Conservation (phyloP, 1,140 invertebrate species). For the Cheumatopsyche charites region DNA sequence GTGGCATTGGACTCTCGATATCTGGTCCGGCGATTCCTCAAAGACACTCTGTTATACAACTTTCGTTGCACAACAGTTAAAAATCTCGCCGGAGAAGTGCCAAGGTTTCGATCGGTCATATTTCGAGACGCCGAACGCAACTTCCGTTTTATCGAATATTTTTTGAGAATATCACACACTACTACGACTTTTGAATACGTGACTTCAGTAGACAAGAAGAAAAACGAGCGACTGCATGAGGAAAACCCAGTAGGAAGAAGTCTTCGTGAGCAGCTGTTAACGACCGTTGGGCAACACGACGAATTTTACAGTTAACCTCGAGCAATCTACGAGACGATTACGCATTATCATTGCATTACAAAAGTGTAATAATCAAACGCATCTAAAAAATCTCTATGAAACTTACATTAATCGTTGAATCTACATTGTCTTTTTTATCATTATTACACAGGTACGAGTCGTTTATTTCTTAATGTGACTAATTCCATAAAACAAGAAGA, state of each 20-base stretch:
- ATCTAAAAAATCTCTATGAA: neutral
- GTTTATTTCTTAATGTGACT: no score
- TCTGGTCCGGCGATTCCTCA: conserved; percentile 10
- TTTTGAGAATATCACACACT: neutral
- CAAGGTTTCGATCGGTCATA: neutral
- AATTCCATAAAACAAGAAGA: no score
- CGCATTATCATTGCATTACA: neutral
- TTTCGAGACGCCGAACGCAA: no score
- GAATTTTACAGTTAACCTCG: conserved; percentile 8
- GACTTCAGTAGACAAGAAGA: neutral
- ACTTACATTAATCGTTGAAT: neutral
- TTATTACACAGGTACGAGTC: no score
- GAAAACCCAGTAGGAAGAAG: conserved; percentile 4
- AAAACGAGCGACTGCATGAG: neutral
- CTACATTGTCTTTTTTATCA: no score
- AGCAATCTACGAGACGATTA: conserved; percentile 1
- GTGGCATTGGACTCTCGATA: conserved; percentile 17
- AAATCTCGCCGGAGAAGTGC: neutral
- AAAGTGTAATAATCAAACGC: neutral
- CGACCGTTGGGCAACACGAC: neutral
- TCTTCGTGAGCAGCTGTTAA: conserved; percentile 9
- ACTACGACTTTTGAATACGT: neutral
- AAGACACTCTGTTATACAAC: neutral
- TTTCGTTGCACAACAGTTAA: no score
- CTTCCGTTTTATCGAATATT: neutral